These are phyloP conservation scores for Diabrotica virgifera DNA, from an alignment of 1,140 invertebrate genomes.

Conservation along the genomic window DNA sequence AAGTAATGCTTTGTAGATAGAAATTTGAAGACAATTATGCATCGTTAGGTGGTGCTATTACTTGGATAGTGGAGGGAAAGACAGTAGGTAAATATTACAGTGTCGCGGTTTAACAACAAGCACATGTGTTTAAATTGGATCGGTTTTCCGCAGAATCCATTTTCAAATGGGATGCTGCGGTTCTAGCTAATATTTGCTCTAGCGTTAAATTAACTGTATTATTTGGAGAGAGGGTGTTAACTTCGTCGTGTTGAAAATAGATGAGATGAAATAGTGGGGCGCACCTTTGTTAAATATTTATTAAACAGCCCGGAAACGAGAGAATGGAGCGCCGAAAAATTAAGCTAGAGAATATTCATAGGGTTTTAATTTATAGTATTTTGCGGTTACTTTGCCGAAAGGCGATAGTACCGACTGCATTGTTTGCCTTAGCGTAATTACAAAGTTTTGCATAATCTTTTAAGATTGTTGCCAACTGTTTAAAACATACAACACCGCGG, in stretches of 20 bases:
- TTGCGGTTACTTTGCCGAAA: too few species aligned
- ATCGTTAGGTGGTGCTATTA: neutral
- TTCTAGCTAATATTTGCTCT: conserved; percentile 2
- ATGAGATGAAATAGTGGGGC: neutral
- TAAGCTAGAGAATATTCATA: too few species aligned
- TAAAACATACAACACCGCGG: too few species aligned
- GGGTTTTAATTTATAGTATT: too few species aligned
- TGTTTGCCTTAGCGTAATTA: too few species aligned
- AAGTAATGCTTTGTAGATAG: too few species aligned
- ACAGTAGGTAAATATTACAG: conserved; percentile 3
- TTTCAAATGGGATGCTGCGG: neutral
- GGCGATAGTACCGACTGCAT: too few species aligned
- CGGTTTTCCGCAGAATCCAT: neutral
- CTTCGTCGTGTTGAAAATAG: neutral
- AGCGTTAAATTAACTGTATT: neutral
- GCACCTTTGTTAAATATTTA: neutral
- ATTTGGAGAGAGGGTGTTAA: neutral
- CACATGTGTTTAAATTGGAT: conserved; percentile 2
- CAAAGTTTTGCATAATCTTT: too few species aligned
- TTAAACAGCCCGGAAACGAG: neutral
- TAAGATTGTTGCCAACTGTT: too few species aligned
- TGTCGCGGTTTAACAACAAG: neutral
- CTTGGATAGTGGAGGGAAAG: neutral
- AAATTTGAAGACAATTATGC: too few species aligned
- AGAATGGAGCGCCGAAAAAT: neutral